A percentile compares a stretch with the other conserved stretches of the same genome.
These are phyloP conservation scores for Colinus virginianus DNA, from an alignment of 2,113 vertebrate genomes.

Conservation along the genomic window DNA sequence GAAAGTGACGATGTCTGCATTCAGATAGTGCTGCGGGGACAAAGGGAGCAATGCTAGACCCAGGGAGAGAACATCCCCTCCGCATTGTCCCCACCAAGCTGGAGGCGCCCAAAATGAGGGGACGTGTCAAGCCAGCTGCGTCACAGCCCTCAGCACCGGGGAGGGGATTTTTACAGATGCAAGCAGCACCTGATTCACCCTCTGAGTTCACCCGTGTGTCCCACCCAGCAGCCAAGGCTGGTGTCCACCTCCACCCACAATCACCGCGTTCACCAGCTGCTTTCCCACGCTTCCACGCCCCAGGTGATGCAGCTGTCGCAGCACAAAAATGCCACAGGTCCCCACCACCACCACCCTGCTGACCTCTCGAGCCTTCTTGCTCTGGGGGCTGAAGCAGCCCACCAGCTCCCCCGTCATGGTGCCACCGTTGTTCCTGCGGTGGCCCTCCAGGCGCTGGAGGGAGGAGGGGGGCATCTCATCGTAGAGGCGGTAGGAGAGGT, in stretches of 20 bases:
- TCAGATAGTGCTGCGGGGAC: constrained; percentile 71
- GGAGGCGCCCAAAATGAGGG: no score
- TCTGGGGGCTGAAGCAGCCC: constrained; percentile 91
- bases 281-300: neutral
- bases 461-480: constrained; percentile 89
- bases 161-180: rapidly evolving
- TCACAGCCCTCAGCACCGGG: rapidly evolving
- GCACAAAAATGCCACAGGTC: neutral
- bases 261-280: neutral
- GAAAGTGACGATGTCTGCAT: constrained; percentile 85
- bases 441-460: constrained; percentile 88
- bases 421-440: constrained; percentile 69
- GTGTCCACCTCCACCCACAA: constrained; percentile 15
- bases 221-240: neutral
- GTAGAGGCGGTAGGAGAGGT: constrained; percentile 95
- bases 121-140: neutral
- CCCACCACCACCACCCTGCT: neutral
- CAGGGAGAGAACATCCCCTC: rapidly evolving
- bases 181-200: constrained; percentile 15
- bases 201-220: neutral
- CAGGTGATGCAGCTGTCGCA: rapidly evolving
- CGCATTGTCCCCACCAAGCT: no score
- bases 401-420: constrained; percentile 75
- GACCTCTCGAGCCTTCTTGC: constrained; percentile 87
- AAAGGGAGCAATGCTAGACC: neutral